These are phyloP conservation scores for Benthosema pterotum DNA, from an alignment of 2,797 vertebrate genomes.

Conservation along the genomic window DNA sequence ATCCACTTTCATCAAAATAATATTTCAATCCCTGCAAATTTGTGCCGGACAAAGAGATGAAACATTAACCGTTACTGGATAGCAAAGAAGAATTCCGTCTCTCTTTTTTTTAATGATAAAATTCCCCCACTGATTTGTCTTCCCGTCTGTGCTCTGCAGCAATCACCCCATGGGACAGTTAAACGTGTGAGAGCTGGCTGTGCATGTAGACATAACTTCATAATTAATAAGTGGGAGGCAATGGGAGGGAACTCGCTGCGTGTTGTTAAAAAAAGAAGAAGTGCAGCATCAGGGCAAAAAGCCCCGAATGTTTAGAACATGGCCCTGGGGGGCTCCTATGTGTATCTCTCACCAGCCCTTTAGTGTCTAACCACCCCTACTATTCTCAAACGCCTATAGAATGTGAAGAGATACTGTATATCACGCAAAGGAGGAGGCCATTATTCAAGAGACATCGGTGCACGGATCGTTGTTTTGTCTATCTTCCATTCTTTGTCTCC, in stretches of 20 bases:
- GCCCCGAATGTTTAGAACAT: constrained; percentile 48
- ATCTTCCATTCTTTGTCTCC: constrained; percentile 20
- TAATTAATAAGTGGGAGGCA: constrained; percentile 60
- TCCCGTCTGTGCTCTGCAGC: constrained; percentile 11
- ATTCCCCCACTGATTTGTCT: constrained; percentile 3
- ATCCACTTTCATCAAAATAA: constrained; percentile 64
- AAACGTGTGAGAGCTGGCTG: constrained; percentile 24
- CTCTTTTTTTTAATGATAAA: constrained; percentile 1
- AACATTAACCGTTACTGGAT: constrained; percentile 49
- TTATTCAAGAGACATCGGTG: not conserved
- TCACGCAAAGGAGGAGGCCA: constrained; percentile 23
- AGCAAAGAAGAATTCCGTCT: constrained; percentile 47
- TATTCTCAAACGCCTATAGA: constrained; percentile 42
- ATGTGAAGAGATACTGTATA: constrained; percentile 40
- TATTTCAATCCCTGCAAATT: constrained; percentile 37
- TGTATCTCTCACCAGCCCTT: constrained; percentile 36
- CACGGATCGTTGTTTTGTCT: constrained; percentile 20
- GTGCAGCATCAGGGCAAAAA: constrained; percentile 49
- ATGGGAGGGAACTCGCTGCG: constrained; percentile 17
- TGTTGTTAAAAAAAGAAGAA: constrained; percentile 52
- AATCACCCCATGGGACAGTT: constrained; percentile 19
- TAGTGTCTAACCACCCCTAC: constrained; percentile 48
- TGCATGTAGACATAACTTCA: constrained; percentile 51
- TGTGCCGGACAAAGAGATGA: constrained; percentile 37
- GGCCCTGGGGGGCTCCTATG: constrained; percentile 25